Evolutionary conservation across 2,797 vertebrate species (phyloP).

Genomic region (Gorsachius magnificus): DNA sequence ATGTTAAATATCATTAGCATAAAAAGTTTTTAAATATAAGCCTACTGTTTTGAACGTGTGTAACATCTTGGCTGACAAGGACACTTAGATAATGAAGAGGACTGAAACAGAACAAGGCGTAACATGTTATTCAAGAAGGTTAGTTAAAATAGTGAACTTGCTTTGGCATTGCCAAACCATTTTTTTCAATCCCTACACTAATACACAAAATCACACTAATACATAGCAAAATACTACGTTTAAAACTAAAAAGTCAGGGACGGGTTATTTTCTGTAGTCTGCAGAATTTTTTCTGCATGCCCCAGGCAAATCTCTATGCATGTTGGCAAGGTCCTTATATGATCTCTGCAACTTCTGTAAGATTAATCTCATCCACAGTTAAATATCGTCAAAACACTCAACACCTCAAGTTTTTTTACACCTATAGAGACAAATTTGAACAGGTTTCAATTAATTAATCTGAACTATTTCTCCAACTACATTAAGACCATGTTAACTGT

Average conservation of each 20-base stretch:
- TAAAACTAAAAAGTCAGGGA: neutral
- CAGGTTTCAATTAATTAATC: neutral
- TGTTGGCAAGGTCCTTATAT: neutral
- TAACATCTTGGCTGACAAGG: neutral
- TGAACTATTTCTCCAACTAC: neutral
- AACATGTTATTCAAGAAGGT: neutral
- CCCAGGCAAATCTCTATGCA: neutral
- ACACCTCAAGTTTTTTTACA: neutral
- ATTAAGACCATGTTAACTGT: neutral
- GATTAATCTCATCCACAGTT: neutral
- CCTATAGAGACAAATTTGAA: neutral
- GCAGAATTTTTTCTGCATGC: neutral
- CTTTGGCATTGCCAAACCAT: neutral
- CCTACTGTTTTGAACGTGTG: neutral
- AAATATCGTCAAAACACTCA: neutral
- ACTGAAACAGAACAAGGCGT: neutral
- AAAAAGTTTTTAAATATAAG: neutral
- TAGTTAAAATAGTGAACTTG: neutral
- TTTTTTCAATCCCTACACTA: neutral
- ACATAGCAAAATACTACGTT: neutral
- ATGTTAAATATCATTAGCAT: neutral
- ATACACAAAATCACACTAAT: neutral
- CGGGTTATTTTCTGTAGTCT: neutral
- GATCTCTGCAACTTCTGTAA: neutral
- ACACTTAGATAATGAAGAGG: neutral